These are phyloP conservation scores for Triops cancriformis DNA, from an alignment of 1,140 invertebrate species.

Conservation along the genomic window DNA sequence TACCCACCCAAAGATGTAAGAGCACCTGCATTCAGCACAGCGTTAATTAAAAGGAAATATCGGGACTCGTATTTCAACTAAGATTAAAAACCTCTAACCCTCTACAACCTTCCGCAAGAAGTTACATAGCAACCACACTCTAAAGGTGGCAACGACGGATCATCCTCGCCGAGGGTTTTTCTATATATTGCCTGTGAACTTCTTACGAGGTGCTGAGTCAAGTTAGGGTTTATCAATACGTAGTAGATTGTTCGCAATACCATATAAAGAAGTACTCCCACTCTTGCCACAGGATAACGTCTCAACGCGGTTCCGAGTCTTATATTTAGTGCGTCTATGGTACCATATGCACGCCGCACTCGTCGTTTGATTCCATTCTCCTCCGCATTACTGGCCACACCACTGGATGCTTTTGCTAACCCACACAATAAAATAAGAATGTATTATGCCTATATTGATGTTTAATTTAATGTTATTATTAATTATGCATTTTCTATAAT, in stretches of 20 bases:
- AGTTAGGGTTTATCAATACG: too few relatives aligned
- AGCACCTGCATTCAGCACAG: conserved; percentile 44
- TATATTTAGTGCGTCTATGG: conserved; percentile 64
- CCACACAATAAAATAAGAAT: conserved; percentile 29
- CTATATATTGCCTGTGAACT: too few relatives aligned
- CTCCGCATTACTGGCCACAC: conserved; percentile 59
- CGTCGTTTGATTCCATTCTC: conserved; percentile 64
- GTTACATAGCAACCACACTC: too few relatives aligned
- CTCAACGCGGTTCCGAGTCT: conserved; percentile 68
- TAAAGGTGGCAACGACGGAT: too few relatives aligned
- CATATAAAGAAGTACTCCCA: conserved; percentile 68
- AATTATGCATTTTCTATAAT: too few relatives aligned
- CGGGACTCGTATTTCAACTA: conserved; percentile 16
- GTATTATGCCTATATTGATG: not conserved
- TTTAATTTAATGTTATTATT: not conserved
- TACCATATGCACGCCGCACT: conserved; percentile 69
- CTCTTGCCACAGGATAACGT: conserved; percentile 67
- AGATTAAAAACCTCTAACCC: conserved; percentile 29
- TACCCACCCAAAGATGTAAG: conserved; percentile 60
- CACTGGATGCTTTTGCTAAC: conserved; percentile 47
- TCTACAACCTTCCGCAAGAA: too few relatives aligned
- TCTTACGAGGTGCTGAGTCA: too few relatives aligned
- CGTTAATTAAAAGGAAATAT: conserved; percentile 35
- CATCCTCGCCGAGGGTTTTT: too few relatives aligned
- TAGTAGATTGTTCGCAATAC: conserved; percentile 34